Conservation (phyloP, 2,113 vertebrate species). For the Pterophyllum scalare region DNA sequence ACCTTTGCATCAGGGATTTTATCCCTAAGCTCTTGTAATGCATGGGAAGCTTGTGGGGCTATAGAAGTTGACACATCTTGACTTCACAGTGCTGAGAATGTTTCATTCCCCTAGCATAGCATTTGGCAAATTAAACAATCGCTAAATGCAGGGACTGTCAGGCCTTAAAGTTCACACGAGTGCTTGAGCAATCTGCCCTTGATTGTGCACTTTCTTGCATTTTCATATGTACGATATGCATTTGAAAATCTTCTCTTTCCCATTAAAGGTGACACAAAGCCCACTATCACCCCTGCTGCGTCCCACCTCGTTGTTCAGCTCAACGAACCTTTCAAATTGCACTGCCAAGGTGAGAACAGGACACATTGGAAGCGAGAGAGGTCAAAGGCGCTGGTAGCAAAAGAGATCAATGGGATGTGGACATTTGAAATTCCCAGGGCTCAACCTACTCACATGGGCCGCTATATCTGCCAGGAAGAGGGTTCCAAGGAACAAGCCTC, state of each 20-base stretch:
- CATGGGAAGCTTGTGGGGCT: neutral
- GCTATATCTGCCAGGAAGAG: conserved; percentile 86
- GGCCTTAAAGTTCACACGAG: neutral
- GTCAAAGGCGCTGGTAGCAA: conserved; percentile 49
- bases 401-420: conserved; percentile 37
- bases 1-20: conserved; percentile 1
- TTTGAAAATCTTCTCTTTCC: neutral
- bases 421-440: conserved; percentile 57
- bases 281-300: conserved; percentile 67
- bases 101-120: neutral
- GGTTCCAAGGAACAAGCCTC: conserved; percentile 75
- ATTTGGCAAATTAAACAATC: neutral
- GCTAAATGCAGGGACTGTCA: neutral
- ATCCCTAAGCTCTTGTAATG: neutral
- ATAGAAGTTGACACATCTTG: neutral
- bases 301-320: conserved; percentile 66
- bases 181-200: neutral
- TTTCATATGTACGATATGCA: neutral
- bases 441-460: conserved; percentile 76
- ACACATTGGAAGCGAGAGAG: conserved; percentile 77
- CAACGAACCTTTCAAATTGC: conserved; percentile 67
- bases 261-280: conserved; percentile 72
- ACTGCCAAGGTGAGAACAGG: conserved; percentile 68
- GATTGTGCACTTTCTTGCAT: neutral
- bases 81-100: neutral